Percentiles rank a stretch among this genome's conserved stretches.
Evolutionary conservation across 2,888 invertebrate species (phyloP).

Genomic region (Scelioninae gen. 1): DNA sequence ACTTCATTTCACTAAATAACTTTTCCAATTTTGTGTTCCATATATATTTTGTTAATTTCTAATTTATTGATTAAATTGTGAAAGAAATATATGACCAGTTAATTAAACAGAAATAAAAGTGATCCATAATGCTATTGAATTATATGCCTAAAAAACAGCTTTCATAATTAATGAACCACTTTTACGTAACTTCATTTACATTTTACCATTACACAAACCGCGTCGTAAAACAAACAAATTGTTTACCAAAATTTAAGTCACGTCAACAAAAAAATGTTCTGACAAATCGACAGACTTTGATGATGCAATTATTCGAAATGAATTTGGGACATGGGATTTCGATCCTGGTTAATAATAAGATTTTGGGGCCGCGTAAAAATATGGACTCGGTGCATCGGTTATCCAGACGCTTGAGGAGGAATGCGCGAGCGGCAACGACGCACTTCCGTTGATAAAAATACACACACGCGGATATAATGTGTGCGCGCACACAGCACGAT

Average conservation of each 20-base stretch:
- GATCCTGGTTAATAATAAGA: constrained; percentile 41
- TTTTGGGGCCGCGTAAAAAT: constrained; percentile 35
- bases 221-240: not conserved
- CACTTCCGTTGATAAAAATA: constrained; percentile 84
- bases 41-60: too few species aligned
- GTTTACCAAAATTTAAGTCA: not conserved
- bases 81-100: too few species aligned
- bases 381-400: constrained; percentile 70
- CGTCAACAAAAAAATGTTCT: constrained; percentile 1
- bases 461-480: constrained; percentile 77
- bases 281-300: constrained; percentile 12
- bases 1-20: too few species aligned
- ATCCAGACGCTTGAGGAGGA: constrained; percentile 78
- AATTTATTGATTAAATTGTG: too few species aligned
- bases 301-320: constrained; percentile 28
- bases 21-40: too few species aligned
- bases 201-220: too few species aligned
- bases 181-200: too few species aligned
- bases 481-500: constrained; percentile 77
- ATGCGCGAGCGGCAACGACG: constrained; percentile 83
- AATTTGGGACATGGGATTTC: constrained; percentile 22
- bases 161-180: too few species aligned
- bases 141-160: too few species aligned
- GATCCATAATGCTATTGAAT: too few species aligned
- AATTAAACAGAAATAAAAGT: too few species aligned